Conservation (phyloP, 2,888 invertebrate genomes). For the Watsonalla binaria region DNA sequence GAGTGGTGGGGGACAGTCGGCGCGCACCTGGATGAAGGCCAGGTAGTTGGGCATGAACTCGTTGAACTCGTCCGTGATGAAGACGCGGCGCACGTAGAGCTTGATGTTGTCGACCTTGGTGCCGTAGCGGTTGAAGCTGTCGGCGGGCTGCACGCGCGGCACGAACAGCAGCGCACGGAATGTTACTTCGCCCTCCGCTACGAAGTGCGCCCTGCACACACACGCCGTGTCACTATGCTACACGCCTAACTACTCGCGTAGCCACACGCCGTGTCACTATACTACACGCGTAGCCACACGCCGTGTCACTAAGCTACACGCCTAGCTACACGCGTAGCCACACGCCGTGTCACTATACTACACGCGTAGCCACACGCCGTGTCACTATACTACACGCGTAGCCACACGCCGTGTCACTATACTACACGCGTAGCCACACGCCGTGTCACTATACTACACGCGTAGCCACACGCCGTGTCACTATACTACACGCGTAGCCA, state of each 20-base stretch:
- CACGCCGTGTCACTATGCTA: not conserved
- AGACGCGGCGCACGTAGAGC: conserved; percentile 97
- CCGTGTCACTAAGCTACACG: conserved; percentile 17
- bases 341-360: not conserved
- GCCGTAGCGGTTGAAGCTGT: conserved; percentile 97
- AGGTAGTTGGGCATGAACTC: conserved; percentile 99
- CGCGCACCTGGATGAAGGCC: conserved; percentile 86
- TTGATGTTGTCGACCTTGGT: conserved; percentile 97
- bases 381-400: conserved; percentile 21
- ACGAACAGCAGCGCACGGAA: conserved; percentile 98
- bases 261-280: not conserved
- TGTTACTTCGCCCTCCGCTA: conserved; percentile 99
- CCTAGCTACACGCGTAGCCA: too few species aligned
- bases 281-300: conserved; percentile 43
- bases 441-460: conserved; percentile 17
- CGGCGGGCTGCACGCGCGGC: conserved; percentile 93
- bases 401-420: conserved; percentile 22
- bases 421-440: conserved; percentile 41
- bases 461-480: conserved; percentile 27
- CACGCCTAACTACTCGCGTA: conserved; percentile 19
- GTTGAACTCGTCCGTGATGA: conserved; percentile 99
- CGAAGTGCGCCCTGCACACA: conserved; percentile 87
- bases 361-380: conserved; percentile 41
- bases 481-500: conserved; percentile 39
- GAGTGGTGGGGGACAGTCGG: conserved; percentile 90